Evolutionary conservation across 2,888 invertebrate genomes (phyloP).

Genomic region (Cartodere bifasciata): DNA sequence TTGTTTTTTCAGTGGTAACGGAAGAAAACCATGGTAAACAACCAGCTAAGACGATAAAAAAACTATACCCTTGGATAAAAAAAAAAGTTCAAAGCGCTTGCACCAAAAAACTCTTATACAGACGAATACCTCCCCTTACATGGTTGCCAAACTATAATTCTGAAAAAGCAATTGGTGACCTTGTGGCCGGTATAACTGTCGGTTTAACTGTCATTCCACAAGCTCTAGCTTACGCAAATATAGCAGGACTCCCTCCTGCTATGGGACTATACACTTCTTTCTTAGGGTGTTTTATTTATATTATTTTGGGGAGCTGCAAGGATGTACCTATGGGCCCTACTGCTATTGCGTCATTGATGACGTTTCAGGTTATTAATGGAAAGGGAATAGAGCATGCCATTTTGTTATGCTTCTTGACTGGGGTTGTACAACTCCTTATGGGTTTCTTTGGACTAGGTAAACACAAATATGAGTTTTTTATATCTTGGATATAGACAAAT

Average conservation of each 20-base stretch:
- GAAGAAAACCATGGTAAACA: constrained; percentile 20
- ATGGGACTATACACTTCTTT: constrained; percentile 92
- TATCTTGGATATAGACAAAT: too few relatives aligned
- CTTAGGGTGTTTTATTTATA: constrained; percentile 81
- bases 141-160: constrained; percentile 75
- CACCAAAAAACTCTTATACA: constrained; percentile 60
- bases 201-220: constrained; percentile 91
- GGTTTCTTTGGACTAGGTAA: constrained; percentile 67
- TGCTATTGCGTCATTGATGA: constrained; percentile 79
- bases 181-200: constrained; percentile 84
- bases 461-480: constrained; percentile 9
- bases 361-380: constrained; percentile 62
- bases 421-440: constrained; percentile 66
- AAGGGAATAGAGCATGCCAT: constrained; percentile 55
- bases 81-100: constrained; percentile 38
- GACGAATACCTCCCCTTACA: constrained; percentile 56
- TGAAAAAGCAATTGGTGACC: constrained; percentile 70
- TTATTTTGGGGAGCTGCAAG: constrained; percentile 81
- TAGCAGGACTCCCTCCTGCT: constrained; percentile 51
- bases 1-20: constrained; percentile 20
- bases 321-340: constrained; percentile 89
- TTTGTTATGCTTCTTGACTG: constrained; percentile 60
- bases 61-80: constrained; percentile 31
- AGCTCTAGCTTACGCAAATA: constrained; percentile 54
- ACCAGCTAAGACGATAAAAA: constrained; percentile 29